Percentiles rank a stretch among this genome's conserved stretches.
Evolutionary conservation across 2,113 vertebrate species (phyloP).

Genomic region (Lipotes vexillifer): DNA sequence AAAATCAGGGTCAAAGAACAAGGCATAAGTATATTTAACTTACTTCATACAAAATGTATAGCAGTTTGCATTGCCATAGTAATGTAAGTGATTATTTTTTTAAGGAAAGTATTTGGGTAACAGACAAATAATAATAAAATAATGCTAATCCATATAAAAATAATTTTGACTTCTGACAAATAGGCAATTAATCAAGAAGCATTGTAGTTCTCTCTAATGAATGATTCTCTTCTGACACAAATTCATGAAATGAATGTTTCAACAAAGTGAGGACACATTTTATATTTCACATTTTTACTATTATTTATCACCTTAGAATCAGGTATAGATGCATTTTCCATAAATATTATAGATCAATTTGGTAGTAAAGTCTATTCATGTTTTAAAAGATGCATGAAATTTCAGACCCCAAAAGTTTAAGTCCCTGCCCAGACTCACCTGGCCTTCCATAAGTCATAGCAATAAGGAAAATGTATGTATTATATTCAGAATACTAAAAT

Average conservation of each 20-base stretch:
- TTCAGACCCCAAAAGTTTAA: not conserved
- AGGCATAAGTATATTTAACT: not conserved
- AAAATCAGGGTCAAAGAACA: not conserved
- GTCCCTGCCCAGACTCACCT: not conserved
- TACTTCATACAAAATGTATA: not conserved
- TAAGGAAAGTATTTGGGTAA: not conserved
- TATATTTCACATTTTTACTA: not conserved
- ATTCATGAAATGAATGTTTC: not conserved
- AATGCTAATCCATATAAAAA: not conserved
- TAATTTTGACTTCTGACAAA: constrained; percentile 1
- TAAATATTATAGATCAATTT: not conserved
- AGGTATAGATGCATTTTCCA: not conserved
- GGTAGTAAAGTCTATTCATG: not conserved
- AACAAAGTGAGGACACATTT: not conserved
- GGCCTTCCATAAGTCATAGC: not conserved
- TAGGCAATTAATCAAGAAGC: not conserved
- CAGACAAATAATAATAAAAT: not conserved
- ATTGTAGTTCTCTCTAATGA: not conserved
- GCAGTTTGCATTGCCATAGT: not conserved
- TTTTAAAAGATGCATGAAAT: not conserved
- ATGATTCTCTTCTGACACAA: not conserved
- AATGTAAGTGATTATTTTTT: not conserved
- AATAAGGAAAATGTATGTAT: not conserved
- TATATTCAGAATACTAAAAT: not conserved
- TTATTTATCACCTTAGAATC: constrained; percentile 13